Evolutionary conservation across 2,113 vertebrate species (phyloP).

Genomic region (Puffinus mauretanicus): DNA sequence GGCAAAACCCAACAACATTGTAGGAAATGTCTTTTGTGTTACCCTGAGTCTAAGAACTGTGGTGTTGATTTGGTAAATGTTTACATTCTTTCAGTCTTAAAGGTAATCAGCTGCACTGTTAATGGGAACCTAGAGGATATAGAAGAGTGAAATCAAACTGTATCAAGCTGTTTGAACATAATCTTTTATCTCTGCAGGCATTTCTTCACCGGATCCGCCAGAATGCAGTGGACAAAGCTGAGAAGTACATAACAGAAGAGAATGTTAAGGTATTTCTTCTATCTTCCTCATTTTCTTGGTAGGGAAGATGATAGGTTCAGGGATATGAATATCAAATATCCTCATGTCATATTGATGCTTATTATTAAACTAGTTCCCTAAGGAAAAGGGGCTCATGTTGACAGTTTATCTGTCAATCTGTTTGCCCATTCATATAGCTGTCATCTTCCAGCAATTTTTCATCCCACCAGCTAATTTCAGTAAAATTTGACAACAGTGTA

Average conservation of each 20-base stretch:
- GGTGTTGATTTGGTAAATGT: background rate
- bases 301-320: background rate
- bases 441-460: background rate
- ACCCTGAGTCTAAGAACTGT: background rate
- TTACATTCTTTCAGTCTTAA: background rate
- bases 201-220: conserved; percentile 94
- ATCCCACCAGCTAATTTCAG: background rate
- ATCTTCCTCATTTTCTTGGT: background rate
- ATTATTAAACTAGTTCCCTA: background rate
- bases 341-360: background rate
- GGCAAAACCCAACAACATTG: background rate
- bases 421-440: background rate
- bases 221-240: conserved; percentile 83
- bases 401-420: background rate
- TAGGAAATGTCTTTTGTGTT: background rate
- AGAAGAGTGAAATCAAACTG: background rate
- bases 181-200: conserved; percentile 74
- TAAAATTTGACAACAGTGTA: background rate
- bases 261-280: conserved; percentile 87
- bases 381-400: background rate
- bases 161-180: background rate
- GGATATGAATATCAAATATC: background rate
- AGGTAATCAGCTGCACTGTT: background rate
- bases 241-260: conserved; percentile 93
- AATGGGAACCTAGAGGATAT: background rate